Conservation (phyloP, 53 echinoderm and acorn worm species). For the Patiria pectinifera region DNA sequence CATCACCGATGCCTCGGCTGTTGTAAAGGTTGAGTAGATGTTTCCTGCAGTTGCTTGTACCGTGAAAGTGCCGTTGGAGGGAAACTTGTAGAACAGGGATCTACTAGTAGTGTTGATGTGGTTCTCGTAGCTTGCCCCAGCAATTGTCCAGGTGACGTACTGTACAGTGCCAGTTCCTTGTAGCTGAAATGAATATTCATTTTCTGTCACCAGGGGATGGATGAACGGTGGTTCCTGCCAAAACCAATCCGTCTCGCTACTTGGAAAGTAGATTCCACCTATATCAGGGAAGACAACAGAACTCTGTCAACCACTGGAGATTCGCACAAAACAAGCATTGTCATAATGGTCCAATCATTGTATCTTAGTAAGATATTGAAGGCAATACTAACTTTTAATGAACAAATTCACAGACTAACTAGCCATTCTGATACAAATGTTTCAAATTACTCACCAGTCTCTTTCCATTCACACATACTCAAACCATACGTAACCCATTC, state of each 20-base stretch:
- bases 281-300: background rate
- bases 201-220: constrained; percentile 31
- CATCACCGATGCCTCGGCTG: constrained; percentile 13
- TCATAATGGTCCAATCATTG: background rate
- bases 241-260: constrained; percentile 31
- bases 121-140: constrained; percentile 5
- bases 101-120: constrained; percentile 50
- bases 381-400: too few species aligned
- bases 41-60: constrained; percentile 64
- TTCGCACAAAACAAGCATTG: background rate
- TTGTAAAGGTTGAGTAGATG: constrained; percentile 53
- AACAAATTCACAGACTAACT: too few species aligned
- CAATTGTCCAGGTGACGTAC: constrained; percentile 70
- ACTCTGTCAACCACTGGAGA: background rate
- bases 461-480: too few species aligned
- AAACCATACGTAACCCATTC: too few species aligned
- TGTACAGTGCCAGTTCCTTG: constrained; percentile 71
- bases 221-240: constrained; percentile 33
- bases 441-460: too few species aligned
- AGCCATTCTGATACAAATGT: too few species aligned
- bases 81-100: constrained; percentile 56
- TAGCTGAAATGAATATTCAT: constrained; percentile 71
- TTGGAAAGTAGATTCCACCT: constrained; percentile 41
- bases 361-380: too few species aligned
- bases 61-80: constrained; percentile 43